Evolutionary conservation across 2,888 invertebrate genomes (phyloP), one percentile per base, ranked within the genome.

Genomic region (Cynaeus angustus): DNA sequence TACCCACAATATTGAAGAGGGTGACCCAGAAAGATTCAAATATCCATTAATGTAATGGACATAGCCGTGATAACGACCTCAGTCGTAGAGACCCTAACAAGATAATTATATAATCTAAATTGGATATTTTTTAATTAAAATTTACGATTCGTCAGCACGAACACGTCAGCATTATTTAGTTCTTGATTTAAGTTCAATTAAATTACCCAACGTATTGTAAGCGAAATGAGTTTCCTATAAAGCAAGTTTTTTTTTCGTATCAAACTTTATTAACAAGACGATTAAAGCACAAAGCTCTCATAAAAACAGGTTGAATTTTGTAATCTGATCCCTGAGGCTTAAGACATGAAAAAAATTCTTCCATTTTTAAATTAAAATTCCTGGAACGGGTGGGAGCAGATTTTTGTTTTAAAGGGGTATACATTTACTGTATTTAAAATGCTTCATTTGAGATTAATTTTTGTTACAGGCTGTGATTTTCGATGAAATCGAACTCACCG

Each of bases 401-500:
- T 28, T 28, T 28, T 21, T 30, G 3, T 30, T 30, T n/a, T 28
- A 8, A 12, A 30, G 10, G 16, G 5, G 41, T 41, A 41, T 33
- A 2, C 3, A 33, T 33, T 33, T 6, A 33, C 1, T 37, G n/a
- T n/a, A n/a, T n/a, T 45, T 10, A 9, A 10, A 2, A 10, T 10
- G n/a, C 30, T 38, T 56, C 28, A 26, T 21, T 43, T 56, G 38
- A 33, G 30, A 12, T 10, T 21, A 10, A 14, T 30, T 10, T 80
- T 85, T 85, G 79, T 91, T 91, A 6, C 90, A 95, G 95, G 92
- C 93, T 85, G 92, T 92, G 86, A 90, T 95, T 80, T 95, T 94
- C 90, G 94, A 95, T 88, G 95, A 95, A 86, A 94, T 92, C 85
- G 94, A 94, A 83, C 88, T 95, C 84, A 92, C 92, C 77, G 93